These are phyloP conservation scores for Drosophila monieri DNA, from an alignment of 2,888 invertebrate genomes.

Conservation along the genomic window DNA sequence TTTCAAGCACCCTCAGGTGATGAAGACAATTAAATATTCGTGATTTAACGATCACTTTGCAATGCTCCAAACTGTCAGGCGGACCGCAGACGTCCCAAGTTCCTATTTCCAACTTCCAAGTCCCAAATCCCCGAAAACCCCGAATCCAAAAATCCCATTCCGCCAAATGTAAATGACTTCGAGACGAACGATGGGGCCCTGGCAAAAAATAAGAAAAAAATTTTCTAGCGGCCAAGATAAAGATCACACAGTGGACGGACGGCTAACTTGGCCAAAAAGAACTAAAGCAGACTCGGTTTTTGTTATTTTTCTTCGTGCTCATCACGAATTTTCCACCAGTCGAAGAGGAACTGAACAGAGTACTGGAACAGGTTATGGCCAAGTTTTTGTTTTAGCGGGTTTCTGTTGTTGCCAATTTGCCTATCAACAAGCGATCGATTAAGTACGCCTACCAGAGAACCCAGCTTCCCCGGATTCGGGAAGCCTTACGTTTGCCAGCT, in stretches of 20 bases:
- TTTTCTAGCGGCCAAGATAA: conserved; percentile 65
- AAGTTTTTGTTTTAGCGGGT: conserved; percentile 40
- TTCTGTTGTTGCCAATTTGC: conserved; percentile 78
- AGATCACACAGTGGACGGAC: conserved; percentile 65
- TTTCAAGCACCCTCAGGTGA: conserved; percentile 83
- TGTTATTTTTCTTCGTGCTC: conserved; percentile 37
- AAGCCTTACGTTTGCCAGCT: conserved; percentile 31
- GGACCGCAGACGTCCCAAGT: conserved; percentile 14
- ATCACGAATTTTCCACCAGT: conserved; percentile 74
- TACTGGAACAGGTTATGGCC: conserved; percentile 72
- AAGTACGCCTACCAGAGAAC: conserved; percentile 70
- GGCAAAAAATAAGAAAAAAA: conserved; percentile 45
- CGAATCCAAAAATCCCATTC: conserved; percentile 53
- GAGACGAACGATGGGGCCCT: conserved; percentile 62
- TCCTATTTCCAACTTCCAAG: background rate
- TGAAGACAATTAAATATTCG: conserved; percentile 84
- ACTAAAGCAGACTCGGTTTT: conserved; percentile 53
- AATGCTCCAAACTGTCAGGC: conserved; percentile 74
- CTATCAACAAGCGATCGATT: conserved; percentile 82
- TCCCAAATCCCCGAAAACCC: conserved; percentile 30
- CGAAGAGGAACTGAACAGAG: conserved; percentile 29
- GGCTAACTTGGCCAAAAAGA: conserved; percentile 53
- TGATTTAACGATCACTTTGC: conserved; percentile 84
- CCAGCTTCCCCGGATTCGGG: conserved; percentile 30
- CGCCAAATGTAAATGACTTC: conserved; percentile 75